Percentiles rank a stretch among this genome's conserved stretches.
Conservation (phyloP, 2,888 invertebrate species). For the Drosophila melanocephala region DNA sequence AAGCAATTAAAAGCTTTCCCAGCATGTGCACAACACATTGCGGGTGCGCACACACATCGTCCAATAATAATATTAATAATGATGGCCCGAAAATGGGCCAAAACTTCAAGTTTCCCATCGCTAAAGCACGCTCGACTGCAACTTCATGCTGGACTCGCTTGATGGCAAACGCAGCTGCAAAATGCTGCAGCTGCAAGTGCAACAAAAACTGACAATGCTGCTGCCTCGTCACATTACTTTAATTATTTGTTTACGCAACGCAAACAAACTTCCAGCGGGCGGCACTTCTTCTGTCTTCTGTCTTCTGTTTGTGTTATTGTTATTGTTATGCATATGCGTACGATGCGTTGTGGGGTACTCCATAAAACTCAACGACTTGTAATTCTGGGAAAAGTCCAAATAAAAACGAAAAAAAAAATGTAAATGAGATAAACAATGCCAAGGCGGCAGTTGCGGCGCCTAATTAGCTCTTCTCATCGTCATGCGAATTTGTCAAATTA, state of each 20-base stretch:
- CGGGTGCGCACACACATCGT: slow-evolving; percentile 3
- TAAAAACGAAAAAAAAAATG: neutral
- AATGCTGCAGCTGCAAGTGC: slow-evolving; percentile 20
- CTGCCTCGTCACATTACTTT: slow-evolving; percentile 73
- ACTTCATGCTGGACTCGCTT: slow-evolving; percentile 39
- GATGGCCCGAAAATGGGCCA: slow-evolving; percentile 62
- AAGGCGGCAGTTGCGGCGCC: slow-evolving; percentile 54
- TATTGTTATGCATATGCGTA: slow-evolving; percentile 53
- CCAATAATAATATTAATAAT: slow-evolving; percentile 38
- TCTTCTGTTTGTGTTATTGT: slow-evolving; percentile 22
- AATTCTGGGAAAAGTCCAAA: slow-evolving; percentile 57
- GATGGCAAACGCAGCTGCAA: slow-evolving; percentile 74
- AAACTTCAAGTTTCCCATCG: slow-evolving; percentile 52
- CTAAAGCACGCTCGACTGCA: slow-evolving; percentile 3
- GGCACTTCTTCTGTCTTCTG: slow-evolving; percentile 62
- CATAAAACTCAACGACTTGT: slow-evolving; percentile 66
- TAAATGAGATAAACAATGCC: slow-evolving; percentile 32
- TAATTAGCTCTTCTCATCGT: slow-evolving; percentile 63
- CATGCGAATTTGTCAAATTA: slow-evolving; percentile 81
- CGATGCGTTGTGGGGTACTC: slow-evolving; percentile 30
- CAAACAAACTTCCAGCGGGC: slow-evolving; percentile 72
- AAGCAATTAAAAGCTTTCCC: slow-evolving; percentile 73
- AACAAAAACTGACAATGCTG: slow-evolving; percentile 37
- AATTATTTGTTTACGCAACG: slow-evolving; percentile 78
- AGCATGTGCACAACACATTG: slow-evolving; percentile 72